phyloP scores from a whole-genome alignment of 1,140 invertebrate genomes.

The Phortica variegata region DNA sequence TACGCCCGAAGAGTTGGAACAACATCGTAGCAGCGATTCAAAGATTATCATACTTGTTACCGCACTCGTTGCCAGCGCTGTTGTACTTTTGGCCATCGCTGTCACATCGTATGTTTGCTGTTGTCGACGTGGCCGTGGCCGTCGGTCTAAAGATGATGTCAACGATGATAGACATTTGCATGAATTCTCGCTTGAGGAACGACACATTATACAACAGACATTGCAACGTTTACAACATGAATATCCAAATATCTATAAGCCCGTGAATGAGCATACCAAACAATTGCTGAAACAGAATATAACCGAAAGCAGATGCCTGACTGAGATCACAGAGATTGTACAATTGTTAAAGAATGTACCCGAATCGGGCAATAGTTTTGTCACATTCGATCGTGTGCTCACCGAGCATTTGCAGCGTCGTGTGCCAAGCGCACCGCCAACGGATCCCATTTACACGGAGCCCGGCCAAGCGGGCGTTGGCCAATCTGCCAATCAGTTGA shows the following conservation, averaged over 20 bases:
- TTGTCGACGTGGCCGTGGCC: too few species aligned
- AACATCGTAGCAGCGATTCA: too few species aligned
- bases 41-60: too few species aligned
- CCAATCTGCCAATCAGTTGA: too few species aligned
- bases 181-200: conserved; percentile 22
- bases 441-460: conserved; percentile 15
- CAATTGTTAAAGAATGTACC: conserved; percentile 8
- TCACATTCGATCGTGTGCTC: conserved; percentile 24
- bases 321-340: conserved; percentile 16
- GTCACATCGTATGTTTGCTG: neutral
- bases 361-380: conserved; percentile 16
- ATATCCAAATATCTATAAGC: conserved; percentile 20
- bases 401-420: conserved; percentile 23
- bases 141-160: too few species aligned
- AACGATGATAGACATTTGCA: conserved; percentile 4
- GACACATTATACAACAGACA: conserved; percentile 19
- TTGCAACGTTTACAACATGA: conserved; percentile 16
- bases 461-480: conserved; percentile 1
- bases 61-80: too few species aligned
- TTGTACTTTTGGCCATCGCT: conserved; percentile 6
- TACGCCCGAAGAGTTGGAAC: conserved; percentile 22
- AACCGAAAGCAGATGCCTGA: conserved; percentile 15
- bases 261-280: conserved; percentile 12
- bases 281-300: conserved; percentile 6
- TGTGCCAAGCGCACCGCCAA: conserved; percentile 3